phyloP scores from a whole-genome alignment of 2,113 vertebrate genomes.

The Merops nubicus region DNA sequence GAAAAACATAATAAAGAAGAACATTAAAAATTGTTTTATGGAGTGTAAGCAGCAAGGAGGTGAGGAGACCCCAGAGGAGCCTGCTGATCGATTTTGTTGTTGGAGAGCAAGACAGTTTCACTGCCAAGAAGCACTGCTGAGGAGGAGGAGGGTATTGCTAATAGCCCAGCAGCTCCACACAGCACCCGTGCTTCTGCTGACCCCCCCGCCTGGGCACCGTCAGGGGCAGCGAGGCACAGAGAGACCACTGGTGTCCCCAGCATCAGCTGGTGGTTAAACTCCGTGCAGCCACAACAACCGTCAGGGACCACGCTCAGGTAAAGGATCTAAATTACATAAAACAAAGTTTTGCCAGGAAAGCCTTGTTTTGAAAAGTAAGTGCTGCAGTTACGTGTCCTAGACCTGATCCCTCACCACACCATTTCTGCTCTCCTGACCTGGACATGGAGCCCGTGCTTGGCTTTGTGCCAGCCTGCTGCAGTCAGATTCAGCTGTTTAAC shows the following conservation, averaged over 20 bases:
- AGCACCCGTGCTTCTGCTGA: background rate
- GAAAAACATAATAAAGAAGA: background rate
- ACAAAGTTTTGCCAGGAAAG: background rate
- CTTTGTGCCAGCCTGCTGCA: accelerated
- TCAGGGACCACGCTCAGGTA: background rate
- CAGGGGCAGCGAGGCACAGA: background rate
- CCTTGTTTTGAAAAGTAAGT: background rate
- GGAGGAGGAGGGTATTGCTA: background rate
- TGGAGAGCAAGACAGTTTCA: background rate
- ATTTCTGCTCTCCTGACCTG: background rate
- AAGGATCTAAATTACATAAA: background rate
- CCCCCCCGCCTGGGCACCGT: background rate
- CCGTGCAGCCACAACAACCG: background rate
- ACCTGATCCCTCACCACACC: background rate
- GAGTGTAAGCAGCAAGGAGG: background rate
- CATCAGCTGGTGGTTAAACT: background rate
- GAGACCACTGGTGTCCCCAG: accelerated
- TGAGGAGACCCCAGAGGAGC: background rate
- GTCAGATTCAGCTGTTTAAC: background rate
- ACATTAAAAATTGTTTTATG: background rate
- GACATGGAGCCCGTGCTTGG: accelerated
- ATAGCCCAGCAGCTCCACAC: background rate
- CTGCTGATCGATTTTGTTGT: background rate
- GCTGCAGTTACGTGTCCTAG: accelerated
- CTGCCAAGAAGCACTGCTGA: background rate